Conservation (phyloP, 2,113 vertebrate species). For the Bothrops jararaca region DNA sequence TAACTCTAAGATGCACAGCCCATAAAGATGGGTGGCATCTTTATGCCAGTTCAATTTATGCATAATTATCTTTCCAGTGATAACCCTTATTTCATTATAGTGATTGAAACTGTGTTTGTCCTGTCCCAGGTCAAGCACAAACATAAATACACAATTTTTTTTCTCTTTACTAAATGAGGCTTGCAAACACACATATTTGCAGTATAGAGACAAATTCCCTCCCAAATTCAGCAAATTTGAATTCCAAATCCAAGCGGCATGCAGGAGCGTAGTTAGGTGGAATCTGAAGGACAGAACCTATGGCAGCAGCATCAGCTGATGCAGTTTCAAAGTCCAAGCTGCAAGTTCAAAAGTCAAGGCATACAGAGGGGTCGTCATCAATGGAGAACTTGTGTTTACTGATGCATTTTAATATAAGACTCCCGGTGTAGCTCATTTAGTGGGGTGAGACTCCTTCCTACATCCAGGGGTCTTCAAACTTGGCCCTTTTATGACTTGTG, state of each 20-base stretch:
- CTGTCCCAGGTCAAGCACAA: not conserved
- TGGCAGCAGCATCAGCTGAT: not conserved
- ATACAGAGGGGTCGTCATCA: not conserved
- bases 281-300: not conserved
- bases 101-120: slow-evolving; percentile 37
- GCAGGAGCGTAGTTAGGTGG: not conserved
- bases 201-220: not conserved
- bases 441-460: not conserved
- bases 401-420: not conserved
- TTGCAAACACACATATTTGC: not conserved
- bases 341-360: not conserved
- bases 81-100: not conserved
- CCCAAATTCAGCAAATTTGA: not conserved
- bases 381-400: not conserved
- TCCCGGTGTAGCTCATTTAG: not conserved
- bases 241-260: not conserved
- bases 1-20: not conserved
- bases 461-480: no score
- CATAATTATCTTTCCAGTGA: not conserved
- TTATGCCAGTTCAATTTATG: not conserved
- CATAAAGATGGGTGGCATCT: not conserved
- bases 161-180: not conserved
- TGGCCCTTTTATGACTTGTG: no score
- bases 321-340: not conserved
- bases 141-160: not conserved